Base-by-base conservation (phyloP, 2,888 invertebrate genomes). In the Petrolisthes cinctipes region DNA sequence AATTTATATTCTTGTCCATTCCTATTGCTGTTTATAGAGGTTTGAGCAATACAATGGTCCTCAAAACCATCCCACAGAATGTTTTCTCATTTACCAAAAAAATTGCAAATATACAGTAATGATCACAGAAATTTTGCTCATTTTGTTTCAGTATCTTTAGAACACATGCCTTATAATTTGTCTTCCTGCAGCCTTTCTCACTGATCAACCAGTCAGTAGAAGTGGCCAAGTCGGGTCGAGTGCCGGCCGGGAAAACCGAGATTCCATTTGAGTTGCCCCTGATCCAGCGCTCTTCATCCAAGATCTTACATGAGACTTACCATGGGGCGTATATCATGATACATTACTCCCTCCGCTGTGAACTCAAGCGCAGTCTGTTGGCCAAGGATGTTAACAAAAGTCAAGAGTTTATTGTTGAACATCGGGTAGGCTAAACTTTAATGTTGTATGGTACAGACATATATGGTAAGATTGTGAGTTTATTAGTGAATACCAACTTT, bases 271-370 rank as follows among this genome's bases (percentile, higher is more conserved):
- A 99, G 93, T 94, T 98, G 91, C 97, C 97, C 0, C 93, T 99
- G 84, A 95, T 95, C 91, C 94, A 95, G 0, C 94, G 94, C 91
- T 93, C 94, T 86, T 93, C 94, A 86, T 92, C 92, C 85, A 93
- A 93, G 91, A 93, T 94, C 5, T 93, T 99, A 14, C 96, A 97
- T 92, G 98, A 99, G 94, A 98, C 98, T 0, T 99, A 99, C 93
- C 98, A 99, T 92, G 99, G 98, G 0, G 98, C 99, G 17, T 99
- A 98, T 92, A 96, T 99, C 0, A 98, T 97, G 92, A 95, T 99
- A 84, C 96, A 96, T 92, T 97, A 97, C 92, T 94, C 78, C 23
- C 56, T 98, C 23, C 96, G 95, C 92, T 97, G 97, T 92, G 97
- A 97, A 92, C 95, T 99, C 92, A 98, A 97, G 93, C 94, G 98